Conservation (phyloP, 2,888 invertebrate species). For the Pollenia angustigena region DNA sequence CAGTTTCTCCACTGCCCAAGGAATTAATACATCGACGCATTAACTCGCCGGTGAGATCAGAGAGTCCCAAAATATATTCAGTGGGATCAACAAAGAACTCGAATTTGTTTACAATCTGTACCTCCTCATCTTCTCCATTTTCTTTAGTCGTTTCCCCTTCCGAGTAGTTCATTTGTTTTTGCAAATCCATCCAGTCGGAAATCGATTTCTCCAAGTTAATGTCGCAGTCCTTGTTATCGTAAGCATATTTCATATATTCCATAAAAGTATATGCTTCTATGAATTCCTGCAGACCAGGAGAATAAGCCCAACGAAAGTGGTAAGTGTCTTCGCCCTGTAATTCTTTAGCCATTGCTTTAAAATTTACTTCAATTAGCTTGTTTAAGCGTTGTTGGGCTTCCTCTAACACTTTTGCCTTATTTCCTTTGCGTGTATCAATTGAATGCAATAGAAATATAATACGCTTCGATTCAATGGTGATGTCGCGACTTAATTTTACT, state of each 20-base stretch:
- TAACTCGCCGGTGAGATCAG: slow-evolving; percentile 94
- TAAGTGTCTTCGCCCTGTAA: slow-evolving; percentile 89
- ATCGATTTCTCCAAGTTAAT: slow-evolving; percentile 84
- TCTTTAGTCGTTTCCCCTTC: slow-evolving; percentile 39
- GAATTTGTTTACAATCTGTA: slow-evolving; percentile 61
- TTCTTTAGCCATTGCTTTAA: slow-evolving; percentile 90
- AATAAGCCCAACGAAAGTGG: slow-evolving; percentile 88
- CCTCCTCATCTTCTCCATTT: background rate
- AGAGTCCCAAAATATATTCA: slow-evolving; percentile 90
- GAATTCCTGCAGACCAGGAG: slow-evolving; percentile 90
- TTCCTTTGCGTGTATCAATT: slow-evolving; percentile 86
- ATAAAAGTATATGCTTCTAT: slow-evolving; percentile 93
- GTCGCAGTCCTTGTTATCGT: slow-evolving; percentile 80
- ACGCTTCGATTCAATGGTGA: slow-evolving; percentile 95
- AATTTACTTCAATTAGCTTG: slow-evolving; percentile 85
- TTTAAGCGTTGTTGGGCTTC: slow-evolving; percentile 89
- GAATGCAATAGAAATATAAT: slow-evolving; percentile 94
- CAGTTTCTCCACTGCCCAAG: slow-evolving; percentile 90
- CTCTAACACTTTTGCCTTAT: slow-evolving; percentile 85
- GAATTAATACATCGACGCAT: slow-evolving; percentile 95
- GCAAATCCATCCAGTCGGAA: slow-evolving; percentile 86
- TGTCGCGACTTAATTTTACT: slow-evolving; percentile 91
- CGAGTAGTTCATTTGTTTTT: slow-evolving; percentile 85
- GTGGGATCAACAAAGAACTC: slow-evolving; percentile 84
- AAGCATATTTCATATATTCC: slow-evolving; percentile 85